phyloP scores from a whole-genome alignment of 2,113 vertebrate genomes.

The Trematocara unimaculatum region DNA sequence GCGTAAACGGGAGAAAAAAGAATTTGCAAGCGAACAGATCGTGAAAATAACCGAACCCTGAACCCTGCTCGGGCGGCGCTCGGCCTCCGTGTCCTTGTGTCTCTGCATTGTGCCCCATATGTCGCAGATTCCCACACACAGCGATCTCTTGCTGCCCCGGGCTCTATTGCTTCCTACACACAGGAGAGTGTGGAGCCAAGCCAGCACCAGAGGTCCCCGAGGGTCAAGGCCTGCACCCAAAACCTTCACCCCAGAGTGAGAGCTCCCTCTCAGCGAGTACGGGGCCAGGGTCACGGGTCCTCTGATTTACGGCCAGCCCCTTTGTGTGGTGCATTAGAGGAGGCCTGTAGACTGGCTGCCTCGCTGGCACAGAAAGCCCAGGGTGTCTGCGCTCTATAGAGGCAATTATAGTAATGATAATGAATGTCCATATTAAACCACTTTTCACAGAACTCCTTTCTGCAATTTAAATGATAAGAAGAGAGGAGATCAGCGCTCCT shows the following conservation, averaged over 20 bases:
- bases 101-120: conserved; percentile 55
- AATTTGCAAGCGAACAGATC: not conserved
- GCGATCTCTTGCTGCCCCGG: conserved; percentile 27
- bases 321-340: conserved; percentile 42
- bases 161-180: conserved; percentile 48
- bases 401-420: conserved; percentile 60
- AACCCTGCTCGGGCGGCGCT: not conserved
- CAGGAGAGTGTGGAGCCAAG: conserved; percentile 51
- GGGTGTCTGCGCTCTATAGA: conserved; percentile 44
- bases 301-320: conserved; percentile 62
- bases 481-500: conserved; percentile 6
- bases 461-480: conserved; percentile 28
- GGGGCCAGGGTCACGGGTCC: conserved; percentile 59
- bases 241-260: conserved; percentile 46
- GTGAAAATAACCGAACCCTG: not conserved
- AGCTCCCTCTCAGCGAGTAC: conserved; percentile 55
- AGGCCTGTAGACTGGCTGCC: conserved; percentile 28
- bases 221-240: conserved; percentile 65
- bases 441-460: conserved; percentile 17
- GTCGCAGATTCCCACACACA: conserved; percentile 75
- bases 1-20: not conserved
- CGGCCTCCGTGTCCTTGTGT: not conserved
- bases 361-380: conserved; percentile 14
- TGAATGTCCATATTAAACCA: conserved; percentile 52
- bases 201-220: conserved; percentile 51